Evolutionary conservation across 2,797 vertebrate genomes (phyloP).

Genomic region (Enteromius afrohamiltoni): DNA sequence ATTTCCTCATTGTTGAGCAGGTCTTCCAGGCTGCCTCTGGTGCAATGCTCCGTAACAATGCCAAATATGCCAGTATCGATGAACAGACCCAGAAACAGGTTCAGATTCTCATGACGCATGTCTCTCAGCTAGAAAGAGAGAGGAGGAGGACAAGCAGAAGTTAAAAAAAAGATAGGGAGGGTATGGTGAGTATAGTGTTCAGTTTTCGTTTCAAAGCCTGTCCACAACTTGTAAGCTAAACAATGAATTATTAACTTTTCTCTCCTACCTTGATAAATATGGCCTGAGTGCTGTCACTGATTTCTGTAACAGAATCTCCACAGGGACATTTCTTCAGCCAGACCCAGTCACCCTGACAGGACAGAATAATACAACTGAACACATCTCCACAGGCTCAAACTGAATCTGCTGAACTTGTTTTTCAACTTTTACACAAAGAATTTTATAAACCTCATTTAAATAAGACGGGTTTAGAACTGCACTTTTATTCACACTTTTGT

Average conservation of each 20-base stretch:
- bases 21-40: constrained; percentile 88
- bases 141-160: constrained; percentile 1
- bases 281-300: constrained; percentile 77
- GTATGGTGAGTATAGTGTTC: not conserved
- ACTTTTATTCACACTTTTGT: not conserved
- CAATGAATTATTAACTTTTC: not conserved
- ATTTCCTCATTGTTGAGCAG: constrained; percentile 88
- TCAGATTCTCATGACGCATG: constrained; percentile 93
- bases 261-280: constrained; percentile 83
- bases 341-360: constrained; percentile 90
- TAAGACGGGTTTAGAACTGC: too few species aligned
- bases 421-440: not conserved
- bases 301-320: constrained; percentile 65
- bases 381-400: not conserved
- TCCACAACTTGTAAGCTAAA: not conserved
- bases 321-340: constrained; percentile 90
- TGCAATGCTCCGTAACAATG: constrained; percentile 89
- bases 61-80: constrained; percentile 84
- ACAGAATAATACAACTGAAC: constrained; percentile 1
- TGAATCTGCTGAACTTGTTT: not conserved
- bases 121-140: constrained; percentile 81
- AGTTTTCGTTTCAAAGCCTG: not conserved
- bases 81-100: constrained; percentile 90
- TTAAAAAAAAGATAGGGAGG: not conserved
- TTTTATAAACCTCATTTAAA: not conserved